These are phyloP conservation scores for Lichenostomus cassidix DNA, from an alignment of 2,113 vertebrate species.

Conservation along the genomic window DNA sequence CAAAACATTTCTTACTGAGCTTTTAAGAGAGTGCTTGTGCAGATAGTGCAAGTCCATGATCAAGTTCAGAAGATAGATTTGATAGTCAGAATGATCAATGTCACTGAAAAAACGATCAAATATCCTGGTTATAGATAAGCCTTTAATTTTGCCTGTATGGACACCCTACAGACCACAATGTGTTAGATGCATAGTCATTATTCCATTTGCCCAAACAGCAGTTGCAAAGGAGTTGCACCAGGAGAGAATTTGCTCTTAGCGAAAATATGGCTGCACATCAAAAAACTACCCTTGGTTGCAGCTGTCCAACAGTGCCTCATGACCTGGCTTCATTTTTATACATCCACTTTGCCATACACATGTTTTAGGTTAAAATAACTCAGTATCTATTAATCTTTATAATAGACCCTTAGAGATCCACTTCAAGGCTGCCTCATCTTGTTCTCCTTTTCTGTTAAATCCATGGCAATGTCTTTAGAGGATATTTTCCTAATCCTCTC, in stretches of 20 bases:
- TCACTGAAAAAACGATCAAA: neutral
- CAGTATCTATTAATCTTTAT: neutral
- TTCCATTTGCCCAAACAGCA: neutral
- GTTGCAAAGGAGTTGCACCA: neutral
- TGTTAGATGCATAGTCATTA: neutral
- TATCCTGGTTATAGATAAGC: neutral
- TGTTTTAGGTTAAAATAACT: neutral
- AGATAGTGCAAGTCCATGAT: neutral
- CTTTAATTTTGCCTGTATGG: neutral
- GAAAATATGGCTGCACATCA: neutral
- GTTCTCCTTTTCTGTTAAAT: neutral
- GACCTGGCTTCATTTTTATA: neutral
- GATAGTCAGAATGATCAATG: neutral
- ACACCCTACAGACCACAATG: fast-evolving
- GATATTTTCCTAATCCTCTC: neutral
- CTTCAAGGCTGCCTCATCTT: neutral
- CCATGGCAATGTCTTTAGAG: neutral
- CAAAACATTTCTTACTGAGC: neutral
- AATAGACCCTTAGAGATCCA: neutral
- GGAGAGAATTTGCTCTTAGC: neutral
- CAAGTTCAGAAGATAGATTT: neutral
- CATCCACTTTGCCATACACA: neutral
- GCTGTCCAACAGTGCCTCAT: neutral
- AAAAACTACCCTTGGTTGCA: neutral
- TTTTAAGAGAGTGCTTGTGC: neutral